Base-by-base conservation (phyloP, 2,797 vertebrate species). In the Gymnothorax javanicus region DNA sequence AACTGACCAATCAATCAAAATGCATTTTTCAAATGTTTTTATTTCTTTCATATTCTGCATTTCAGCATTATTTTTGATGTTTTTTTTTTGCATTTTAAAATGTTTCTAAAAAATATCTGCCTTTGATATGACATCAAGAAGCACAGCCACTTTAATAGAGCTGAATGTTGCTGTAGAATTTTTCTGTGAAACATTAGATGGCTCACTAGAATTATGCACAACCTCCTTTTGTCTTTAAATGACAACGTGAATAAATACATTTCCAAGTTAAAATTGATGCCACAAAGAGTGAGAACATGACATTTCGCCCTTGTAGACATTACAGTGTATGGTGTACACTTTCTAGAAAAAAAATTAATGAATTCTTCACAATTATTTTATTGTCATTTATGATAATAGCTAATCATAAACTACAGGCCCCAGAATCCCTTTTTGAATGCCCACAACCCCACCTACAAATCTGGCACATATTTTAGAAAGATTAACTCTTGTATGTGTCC, bases 1-100 rank as follows among this genome's bases (percentile, higher is more conserved):
- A 20, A 62, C 43, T 79, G 15, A 54, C 71, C 43, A 2, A 82
- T 85, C 64, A 85, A 85, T 81, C 59, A 50, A 81, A 77, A 87
- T 64, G 52, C 52, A 56, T 25, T 75, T 84, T 67, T 84, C 60
- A 8, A 77, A 77, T 50, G 33, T 43, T 13, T 1, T 17, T 13
- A 33, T 27, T 33, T 73, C 7, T 23, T 73, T 73, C n/a, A 73
- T 8, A 12, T 7, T 43, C 33, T 43, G 33, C 33, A 43, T 43
- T 43, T 43, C 2, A 43, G 33, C 33, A 43, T 43, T 43, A 43
- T 43, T 43, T 43, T 1, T 43, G 33, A 43, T n/a, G n/a, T 43
- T 43, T 43, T 43, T 43, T 43, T 43, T 43, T 43, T 43, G 27
- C 11, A 12, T 73, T 73, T 77, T 77, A 77, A 64, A 64, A 64